Base-by-base conservation (phyloP, 92 coral and sea anemone genomes). In the Porites rus region DNA sequence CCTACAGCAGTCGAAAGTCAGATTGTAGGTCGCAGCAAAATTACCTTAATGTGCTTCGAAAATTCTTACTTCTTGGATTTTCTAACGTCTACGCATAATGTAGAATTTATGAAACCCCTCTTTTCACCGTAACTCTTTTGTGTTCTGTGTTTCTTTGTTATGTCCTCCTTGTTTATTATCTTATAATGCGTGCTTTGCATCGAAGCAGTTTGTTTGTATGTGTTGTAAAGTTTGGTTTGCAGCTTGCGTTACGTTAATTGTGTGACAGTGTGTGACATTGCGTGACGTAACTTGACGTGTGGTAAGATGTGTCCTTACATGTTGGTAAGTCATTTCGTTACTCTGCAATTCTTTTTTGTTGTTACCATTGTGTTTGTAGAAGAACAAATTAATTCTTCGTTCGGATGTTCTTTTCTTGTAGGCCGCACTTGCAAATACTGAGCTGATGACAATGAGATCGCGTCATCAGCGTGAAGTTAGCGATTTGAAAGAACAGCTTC, bases 401-500 rank as follows among this genome's bases (percentile, higher is more conserved):
- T 43, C 1, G 14, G n/a, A 46, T 61, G 19, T 51, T 75, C 51
- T 9, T 31, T 31, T 53, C 53, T 43, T 77, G 72, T 65, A 96
- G 99, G 89, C 94, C 8, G 92, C 92, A 82, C 89, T 96, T 38
- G 93, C 98, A 43, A 95, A 91, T 9, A 95, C 98, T 8, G 99
- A 96, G 83, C 87, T 92, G 77, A 91, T 92, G 58, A 96, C 99
- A 16, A 67, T 91, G 58, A 95, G 88, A 86, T 95, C 99, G 11
- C 92, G 93, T 22, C 95, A 91, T 50, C 96, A 93, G 22, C 95
- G 99, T 9, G 98, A 96, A 70, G 67, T 92, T 46, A 65, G 87
- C 24, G 99, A 96, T 75, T 83, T 95, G 14, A 92, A 94, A 51
- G 99, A 96, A 77, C 96, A 95, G 77, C 89, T 96, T 75, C 97